These are phyloP conservation scores for Clupea harengus DNA, from an alignment of 2,113 vertebrate genomes.

Conservation along the genomic window DNA sequence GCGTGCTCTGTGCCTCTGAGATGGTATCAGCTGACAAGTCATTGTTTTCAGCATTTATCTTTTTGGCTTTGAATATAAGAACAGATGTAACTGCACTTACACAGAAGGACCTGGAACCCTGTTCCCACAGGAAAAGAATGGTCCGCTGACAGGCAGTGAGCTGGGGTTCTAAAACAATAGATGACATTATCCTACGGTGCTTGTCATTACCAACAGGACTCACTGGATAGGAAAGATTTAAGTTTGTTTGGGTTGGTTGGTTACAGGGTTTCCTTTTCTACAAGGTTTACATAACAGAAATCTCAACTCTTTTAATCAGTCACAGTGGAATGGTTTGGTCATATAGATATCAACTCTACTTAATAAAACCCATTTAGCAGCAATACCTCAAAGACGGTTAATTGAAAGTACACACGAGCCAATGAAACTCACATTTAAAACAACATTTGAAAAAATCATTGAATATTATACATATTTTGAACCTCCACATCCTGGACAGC, in stretches of 20 bases:
- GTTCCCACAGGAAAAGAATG: neutral
- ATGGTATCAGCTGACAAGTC: neutral
- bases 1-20: neutral
- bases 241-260: constrained; percentile 7
- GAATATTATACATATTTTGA: neutral
- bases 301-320: neutral
- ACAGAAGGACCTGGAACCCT: neutral
- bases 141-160: neutral
- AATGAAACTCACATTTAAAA: neutral
- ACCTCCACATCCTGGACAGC: neutral
- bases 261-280: neutral
- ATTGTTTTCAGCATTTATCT: constrained; percentile 7
- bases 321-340: neutral
- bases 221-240: neutral
- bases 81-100: neutral
- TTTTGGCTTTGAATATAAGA: neutral
- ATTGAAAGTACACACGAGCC: neutral
- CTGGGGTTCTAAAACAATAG: neutral
- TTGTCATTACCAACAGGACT: neutral
- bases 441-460: neutral
- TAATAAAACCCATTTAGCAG: neutral
- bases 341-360: neutral
- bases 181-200: neutral
- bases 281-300: neutral
- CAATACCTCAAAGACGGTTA: neutral